Conservation (phyloP, 2,113 vertebrate genomes). For the Limanda limanda region DNA sequence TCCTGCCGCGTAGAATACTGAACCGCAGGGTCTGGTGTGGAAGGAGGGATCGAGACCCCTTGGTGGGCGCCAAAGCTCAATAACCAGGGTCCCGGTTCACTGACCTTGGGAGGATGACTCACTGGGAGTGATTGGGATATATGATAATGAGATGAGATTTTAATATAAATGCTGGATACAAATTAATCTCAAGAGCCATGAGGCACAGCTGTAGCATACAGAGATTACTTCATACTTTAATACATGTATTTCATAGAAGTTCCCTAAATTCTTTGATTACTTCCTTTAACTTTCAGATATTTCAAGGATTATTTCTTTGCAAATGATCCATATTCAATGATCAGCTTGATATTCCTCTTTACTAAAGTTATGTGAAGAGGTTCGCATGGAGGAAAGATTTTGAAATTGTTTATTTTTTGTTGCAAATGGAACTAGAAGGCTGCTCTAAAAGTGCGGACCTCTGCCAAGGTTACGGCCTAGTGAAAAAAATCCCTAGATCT, state of each 20-base stretch:
- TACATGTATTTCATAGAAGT: neutral
- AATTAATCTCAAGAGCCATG: constrained; percentile 7
- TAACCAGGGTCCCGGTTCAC: constrained; percentile 45
- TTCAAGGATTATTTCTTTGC: no score
- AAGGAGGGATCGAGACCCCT: constrained; percentile 17
- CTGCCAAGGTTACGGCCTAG: no score
- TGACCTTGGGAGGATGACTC: constrained; percentile 59
- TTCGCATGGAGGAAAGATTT: no score
- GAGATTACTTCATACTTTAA: neutral
- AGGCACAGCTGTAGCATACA: neutral
- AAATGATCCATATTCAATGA: no score
- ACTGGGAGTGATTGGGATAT: constrained; percentile 11
- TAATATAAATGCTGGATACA: constrained; percentile 17
- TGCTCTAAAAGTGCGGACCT: no score
- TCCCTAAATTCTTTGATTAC: neutral
- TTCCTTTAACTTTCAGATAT: neutral
- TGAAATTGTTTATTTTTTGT: no score
- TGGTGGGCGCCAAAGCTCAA: constrained; percentile 22
- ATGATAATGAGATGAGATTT: constrained; percentile 37
- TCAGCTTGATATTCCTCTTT: no score
- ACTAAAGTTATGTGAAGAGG: no score
- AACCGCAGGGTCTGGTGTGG: constrained; percentile 19
- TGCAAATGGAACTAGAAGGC: no score
- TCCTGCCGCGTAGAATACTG: constrained; percentile 14
- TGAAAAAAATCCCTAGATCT: no score